Conservation (phyloP, 2,888 invertebrate genomes). For the Diaprepes abbreviatus region DNA sequence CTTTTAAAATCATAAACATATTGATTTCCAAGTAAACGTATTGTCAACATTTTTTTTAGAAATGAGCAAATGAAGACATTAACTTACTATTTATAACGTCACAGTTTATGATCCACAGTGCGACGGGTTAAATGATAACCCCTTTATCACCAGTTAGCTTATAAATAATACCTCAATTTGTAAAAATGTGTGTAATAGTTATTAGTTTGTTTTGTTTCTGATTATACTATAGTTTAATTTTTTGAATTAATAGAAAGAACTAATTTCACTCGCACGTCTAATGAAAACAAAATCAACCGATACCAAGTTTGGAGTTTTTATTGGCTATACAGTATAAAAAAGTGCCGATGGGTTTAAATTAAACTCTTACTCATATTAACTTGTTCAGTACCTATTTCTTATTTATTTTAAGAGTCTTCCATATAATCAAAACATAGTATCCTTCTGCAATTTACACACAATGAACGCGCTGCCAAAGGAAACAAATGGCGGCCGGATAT, state of each 20-base stretch:
- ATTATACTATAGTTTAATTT: neutral
- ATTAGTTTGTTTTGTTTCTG: neutral
- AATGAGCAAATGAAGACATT: neutral
- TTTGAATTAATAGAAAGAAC: too few species aligned
- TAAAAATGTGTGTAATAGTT: neutral
- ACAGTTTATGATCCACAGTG: neutral
- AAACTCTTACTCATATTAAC: too few species aligned
- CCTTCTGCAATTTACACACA: constrained; percentile 43
- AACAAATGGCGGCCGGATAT: constrained; percentile 41
- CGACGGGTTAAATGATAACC: constrained; percentile 2
- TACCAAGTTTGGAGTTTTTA: too few species aligned
- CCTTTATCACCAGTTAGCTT: neutral
- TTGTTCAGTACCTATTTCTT: constrained; percentile 3
- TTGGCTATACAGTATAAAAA: too few species aligned
- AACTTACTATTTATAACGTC: neutral
- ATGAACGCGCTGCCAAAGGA: constrained; percentile 33
- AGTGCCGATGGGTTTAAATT: too few species aligned
- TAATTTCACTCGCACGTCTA: too few species aligned
- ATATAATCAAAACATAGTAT: constrained; percentile 17
- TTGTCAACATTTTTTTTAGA: too few species aligned
- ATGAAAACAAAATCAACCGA: too few species aligned
- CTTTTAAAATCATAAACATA: too few species aligned
- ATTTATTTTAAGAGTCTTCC: too few species aligned
- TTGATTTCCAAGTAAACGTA: too few species aligned
- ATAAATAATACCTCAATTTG: constrained; percentile 7